Evolutionary conservation across 2,797 vertebrate species (phyloP).

Genomic region (Argya squamiceps): DNA sequence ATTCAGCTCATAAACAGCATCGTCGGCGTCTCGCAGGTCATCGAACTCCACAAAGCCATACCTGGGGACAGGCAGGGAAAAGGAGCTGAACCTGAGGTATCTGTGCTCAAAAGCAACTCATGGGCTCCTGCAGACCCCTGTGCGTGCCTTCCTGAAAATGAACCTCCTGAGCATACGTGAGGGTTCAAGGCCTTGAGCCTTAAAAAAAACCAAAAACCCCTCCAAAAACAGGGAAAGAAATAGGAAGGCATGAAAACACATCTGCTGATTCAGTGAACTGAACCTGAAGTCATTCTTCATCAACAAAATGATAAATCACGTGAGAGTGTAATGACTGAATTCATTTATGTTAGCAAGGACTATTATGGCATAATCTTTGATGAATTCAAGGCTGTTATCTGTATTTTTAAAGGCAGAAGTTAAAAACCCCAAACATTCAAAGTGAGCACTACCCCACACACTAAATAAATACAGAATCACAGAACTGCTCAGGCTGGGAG

Average conservation of each 20-base stretch:
- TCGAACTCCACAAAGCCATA: constrained; percentile 98
- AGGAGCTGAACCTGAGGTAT: accelerated
- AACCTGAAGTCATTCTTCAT: neutral
- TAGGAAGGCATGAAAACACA: neutral
- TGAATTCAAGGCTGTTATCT: neutral
- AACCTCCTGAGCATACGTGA: neutral
- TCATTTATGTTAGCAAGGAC: neutral
- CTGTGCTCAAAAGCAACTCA: neutral
- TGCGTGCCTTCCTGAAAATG: accelerated
- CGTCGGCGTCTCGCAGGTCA: constrained; percentile 94
- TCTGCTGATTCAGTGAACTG: neutral
- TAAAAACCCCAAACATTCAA: neutral
- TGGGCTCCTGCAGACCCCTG: neutral
- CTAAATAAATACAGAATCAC: neutral
- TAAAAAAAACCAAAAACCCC: accelerated
- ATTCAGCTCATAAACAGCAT: constrained; percentile 95
- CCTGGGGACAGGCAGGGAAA: constrained; percentile 64
- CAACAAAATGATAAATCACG: neutral
- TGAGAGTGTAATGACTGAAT: neutral
- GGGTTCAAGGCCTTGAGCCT: neutral
- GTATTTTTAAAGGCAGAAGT: neutral
- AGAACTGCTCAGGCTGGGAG: neutral
- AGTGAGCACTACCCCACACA: neutral
- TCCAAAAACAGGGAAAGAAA: neutral
- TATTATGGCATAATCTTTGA: neutral